Evolutionary conservation across 2,797 vertebrate genomes (phyloP), one percentile per base, ranked within the genome.

Genomic region (Pristis pectinata): DNA sequence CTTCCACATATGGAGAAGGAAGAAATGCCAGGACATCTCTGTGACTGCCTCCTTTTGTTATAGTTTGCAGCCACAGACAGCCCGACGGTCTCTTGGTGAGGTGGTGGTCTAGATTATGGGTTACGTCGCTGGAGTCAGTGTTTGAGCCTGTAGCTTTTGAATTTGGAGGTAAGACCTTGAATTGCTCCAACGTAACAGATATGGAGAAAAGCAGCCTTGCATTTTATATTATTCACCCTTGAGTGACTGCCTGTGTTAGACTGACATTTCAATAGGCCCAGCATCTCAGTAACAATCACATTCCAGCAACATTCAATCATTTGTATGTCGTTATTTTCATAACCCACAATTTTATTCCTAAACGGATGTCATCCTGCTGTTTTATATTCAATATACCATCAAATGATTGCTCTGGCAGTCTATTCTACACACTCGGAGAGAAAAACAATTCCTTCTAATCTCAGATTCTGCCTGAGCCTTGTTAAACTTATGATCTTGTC

Each of bases 301-400:
- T 41, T 91, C 59, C 87, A 91, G 37, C 87, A 91, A 91, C 87
- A 91, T 91, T 91, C 87, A 91, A 67, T 91, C 59, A 91, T 91
- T 91, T 91, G 87, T 91, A 91, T 67, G 61, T 67, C 61, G 37
- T 91, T 91, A 91, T 91, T 41, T 91, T 91, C 61, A 67, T 91
- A 91, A 91, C 87, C 87, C 87, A 67, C 61, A 91, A 91, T 91
- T 91, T 91, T 64, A 64, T 91, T 64, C 87, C 59, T n/a, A 91
- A 91, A 91, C 59, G n/a, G 56, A 67, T 37, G 22, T 67, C 87
- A 67, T 91, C 87, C 87, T 41, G 61, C 87, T 91, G 87, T 41
- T 41, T 67, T 91, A 67, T 67, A 91, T 91, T 67, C 87, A 91
- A 91, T 91, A 91, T 64, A 24, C 61, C 87, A 91, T 64, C 87